Evolutionary conservation across 2,113 vertebrate genomes (phyloP), one percentile per base, ranked within the genome.

Genomic region (Xiphophorus couchianus): DNA sequence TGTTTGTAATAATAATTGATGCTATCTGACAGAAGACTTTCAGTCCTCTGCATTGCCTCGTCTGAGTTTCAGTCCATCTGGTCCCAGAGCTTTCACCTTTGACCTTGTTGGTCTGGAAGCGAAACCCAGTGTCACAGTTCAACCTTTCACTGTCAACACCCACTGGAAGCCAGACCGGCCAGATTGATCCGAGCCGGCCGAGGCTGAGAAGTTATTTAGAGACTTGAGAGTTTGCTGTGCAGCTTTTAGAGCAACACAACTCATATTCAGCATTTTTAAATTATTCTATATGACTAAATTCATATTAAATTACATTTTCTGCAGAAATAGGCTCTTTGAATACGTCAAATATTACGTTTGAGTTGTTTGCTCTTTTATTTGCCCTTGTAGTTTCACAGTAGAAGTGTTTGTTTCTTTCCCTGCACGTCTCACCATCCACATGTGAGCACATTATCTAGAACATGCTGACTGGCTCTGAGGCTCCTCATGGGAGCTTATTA

Each of bases 401-500:
- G 66, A 35, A 22, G 9, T 75, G 64, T 73, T 39, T 71, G 42
- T 81, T 58, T n/a, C 17, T 11, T 76, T 71, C 54, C 17, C 37
- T 0, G 13, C 25, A 22, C 27, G 30, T 62, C 12, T 66, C 62
- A 37, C 58, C 54, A 35, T 12, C 37, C 22, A 78, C 48, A 51
- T 17, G 62, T 73, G 48, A 78, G 73, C 17, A 17, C 60, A 44
- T 84, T 71, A 30, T 66, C 65, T 61, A 62, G 28, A 77, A 74
- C 64, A 62, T 76, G 87, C 86, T 91, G 35, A 84, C 64, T 70
- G 71, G 67, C 81, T 66, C n/a, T 1, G 44, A 30, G 33, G 22
- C 66, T 58, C 33, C 88, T 81, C 74, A 2, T 3, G 73, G 74
- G 89, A 88, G 66, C 85, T 37, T 78, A 77, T 88, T 88, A 89